phyloP scores from a whole-genome alignment of 2,113 vertebrate genomes.

The Lonchura striata region DNA sequence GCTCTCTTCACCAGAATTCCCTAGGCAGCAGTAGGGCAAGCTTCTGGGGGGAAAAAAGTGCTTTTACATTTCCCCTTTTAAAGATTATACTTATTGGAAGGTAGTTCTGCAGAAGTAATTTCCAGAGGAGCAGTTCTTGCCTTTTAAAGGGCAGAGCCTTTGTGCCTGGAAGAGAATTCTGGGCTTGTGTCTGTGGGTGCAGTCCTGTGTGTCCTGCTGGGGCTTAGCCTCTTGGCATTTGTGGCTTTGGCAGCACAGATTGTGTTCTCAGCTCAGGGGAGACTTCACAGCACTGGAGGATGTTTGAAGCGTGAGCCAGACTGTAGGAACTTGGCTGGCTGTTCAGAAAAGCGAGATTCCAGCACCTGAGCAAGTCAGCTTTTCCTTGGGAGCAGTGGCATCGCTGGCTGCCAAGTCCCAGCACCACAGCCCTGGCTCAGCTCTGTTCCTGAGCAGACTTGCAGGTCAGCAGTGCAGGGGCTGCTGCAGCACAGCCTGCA shows the following conservation, averaged over 20 bases:
- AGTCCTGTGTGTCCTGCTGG: accelerated
- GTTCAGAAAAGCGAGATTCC: neutral
- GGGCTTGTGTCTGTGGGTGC: accelerated
- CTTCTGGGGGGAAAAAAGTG: no score
- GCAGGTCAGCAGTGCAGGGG: neutral
- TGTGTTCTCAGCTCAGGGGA: neutral
- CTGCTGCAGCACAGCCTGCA: accelerated
- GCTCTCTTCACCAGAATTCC: neutral
- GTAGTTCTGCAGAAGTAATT: neutral
- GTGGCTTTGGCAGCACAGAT: neutral
- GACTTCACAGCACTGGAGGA: neutral
- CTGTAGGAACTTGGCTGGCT: neutral
- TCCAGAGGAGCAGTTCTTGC: neutral
- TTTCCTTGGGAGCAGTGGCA: neutral
- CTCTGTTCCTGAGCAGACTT: neutral
- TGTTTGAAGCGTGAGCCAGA: neutral
- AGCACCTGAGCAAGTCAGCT: neutral
- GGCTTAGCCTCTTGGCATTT: neutral
- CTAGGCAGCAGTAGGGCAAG: neutral
- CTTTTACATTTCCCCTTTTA: neutral
- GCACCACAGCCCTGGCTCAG: neutral
- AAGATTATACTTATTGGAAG: neutral
- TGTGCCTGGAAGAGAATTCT: neutral
- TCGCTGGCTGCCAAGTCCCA: neutral
- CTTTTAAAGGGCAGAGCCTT: neutral